Percentiles rank a stretch among this genome's conserved stretches.
phyloP scores from a whole-genome alignment of 2,888 invertebrate genomes.

The Sylvicola cinctus region DNA sequence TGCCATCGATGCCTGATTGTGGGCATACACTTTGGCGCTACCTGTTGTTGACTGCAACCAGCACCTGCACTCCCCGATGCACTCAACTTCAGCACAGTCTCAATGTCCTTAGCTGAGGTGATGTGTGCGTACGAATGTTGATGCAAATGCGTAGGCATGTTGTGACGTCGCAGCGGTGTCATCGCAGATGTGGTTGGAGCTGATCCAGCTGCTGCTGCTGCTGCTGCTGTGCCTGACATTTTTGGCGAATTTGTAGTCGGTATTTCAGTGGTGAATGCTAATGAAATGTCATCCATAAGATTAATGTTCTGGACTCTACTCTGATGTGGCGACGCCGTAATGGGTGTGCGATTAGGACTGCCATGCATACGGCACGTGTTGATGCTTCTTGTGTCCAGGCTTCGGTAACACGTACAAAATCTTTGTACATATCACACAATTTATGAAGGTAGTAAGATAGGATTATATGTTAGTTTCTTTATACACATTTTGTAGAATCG shows the following conservation, averaged over 20 bases:
- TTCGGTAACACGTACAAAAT: conserved; percentile 4
- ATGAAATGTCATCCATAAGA: conserved; percentile 20
- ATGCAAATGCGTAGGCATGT: conserved; percentile 19
- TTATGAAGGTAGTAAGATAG: no score
- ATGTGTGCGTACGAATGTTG: conserved; percentile 15
- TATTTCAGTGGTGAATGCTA: conserved; percentile 8
- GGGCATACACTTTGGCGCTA: conserved; percentile 33
- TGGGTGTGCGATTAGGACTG: conserved; percentile 17
- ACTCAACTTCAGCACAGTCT: conserved; percentile 8
- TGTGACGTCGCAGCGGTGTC: conserved; percentile 12
- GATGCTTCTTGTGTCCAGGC: conserved; percentile 9
- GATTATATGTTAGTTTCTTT: no score
- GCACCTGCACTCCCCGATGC: neutral
- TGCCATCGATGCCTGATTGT: conserved; percentile 51
- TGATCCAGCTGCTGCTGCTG: neutral
- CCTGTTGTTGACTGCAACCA: conserved; percentile 25
- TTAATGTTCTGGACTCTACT: conserved; percentile 22
- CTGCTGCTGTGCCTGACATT: neutral
- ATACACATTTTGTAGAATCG: no score
- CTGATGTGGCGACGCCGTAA: conserved; percentile 9
- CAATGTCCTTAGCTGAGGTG: conserved; percentile 17
- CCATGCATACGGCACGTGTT: conserved; percentile 20
- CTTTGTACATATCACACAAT: no score
- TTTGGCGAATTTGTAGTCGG: conserved; percentile 1
- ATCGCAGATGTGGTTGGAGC: neutral